phyloP scores from a whole-genome alignment of 2,888 invertebrate genomes.

The Rotaria socialis region DNA sequence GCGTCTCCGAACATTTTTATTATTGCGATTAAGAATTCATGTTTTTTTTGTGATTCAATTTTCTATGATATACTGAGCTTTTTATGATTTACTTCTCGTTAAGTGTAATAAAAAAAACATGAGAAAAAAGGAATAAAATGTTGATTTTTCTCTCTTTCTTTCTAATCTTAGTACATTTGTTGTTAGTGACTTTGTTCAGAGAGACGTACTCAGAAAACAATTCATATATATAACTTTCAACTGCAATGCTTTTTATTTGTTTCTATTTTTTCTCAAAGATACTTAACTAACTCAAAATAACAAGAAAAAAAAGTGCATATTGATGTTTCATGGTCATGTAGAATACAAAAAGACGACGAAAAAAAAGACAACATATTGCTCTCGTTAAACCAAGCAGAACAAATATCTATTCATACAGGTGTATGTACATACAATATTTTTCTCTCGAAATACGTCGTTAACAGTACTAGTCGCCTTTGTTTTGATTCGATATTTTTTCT shows the following conservation, averaged over 20 bases:
- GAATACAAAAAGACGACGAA: background rate
- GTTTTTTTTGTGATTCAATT: background rate
- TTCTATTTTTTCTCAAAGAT: background rate
- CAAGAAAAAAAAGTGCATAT: background rate
- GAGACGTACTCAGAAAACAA: background rate
- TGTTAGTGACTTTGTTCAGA: background rate
- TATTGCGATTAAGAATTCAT: background rate
- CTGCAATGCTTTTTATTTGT: background rate
- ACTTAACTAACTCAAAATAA: background rate
- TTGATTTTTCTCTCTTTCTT: background rate
- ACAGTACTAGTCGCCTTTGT: background rate
- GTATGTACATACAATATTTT: background rate
- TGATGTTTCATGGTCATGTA: background rate
- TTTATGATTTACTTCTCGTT: background rate
- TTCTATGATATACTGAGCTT: background rate
- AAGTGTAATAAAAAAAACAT: background rate
- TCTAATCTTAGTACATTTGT: background rate
- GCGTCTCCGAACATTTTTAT: background rate
- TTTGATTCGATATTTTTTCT: background rate
- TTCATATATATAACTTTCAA: too few relatives aligned
- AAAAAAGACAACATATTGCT: background rate
- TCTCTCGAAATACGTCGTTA: background rate
- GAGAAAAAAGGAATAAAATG: background rate
- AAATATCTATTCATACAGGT: background rate
- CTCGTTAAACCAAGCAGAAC: conserved; percentile 1